These are phyloP conservation scores for Drosophila limbata DNA, from an alignment of 2,888 invertebrate species.

Conservation along the genomic window DNA sequence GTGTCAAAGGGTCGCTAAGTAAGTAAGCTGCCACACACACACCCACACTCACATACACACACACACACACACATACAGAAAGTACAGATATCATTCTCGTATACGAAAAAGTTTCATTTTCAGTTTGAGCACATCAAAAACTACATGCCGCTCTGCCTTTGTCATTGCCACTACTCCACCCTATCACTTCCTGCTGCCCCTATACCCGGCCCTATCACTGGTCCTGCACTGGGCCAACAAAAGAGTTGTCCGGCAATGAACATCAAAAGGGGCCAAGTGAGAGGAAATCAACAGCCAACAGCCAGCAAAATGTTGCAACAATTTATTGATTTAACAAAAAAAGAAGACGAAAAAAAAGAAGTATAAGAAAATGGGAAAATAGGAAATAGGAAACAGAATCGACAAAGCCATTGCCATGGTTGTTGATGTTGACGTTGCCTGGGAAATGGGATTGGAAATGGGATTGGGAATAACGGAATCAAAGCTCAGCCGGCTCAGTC, in stretches of 20 bases:
- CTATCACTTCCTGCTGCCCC: background rate
- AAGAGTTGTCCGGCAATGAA: conserved; percentile 46
- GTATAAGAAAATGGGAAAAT: background rate
- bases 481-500: conserved; percentile 62
- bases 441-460: conserved; percentile 59
- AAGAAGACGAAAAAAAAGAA: background rate
- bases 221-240: conserved; percentile 20
- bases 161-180: conserved; percentile 1
- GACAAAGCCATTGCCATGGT: conserved; percentile 60
- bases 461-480: conserved; percentile 58
- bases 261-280: conserved; percentile 31
- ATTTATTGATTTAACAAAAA: conserved; percentile 69
- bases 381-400: conserved; percentile 26
- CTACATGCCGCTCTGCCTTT: conserved; percentile 32
- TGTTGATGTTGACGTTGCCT: conserved; percentile 45
- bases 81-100: conserved; percentile 12
- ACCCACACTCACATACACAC: conserved; percentile 17
- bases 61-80: conserved; percentile 17
- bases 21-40: conserved; percentile 61
- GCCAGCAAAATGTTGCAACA: conserved; percentile 61
- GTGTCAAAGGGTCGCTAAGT: conserved; percentile 77
- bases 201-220: background rate
- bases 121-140: conserved; percentile 63
- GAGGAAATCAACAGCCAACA: conserved; percentile 57
- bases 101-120: conserved; percentile 65